phyloP scores from a whole-genome alignment of 2,888 invertebrate species.

The Acrocyrtus sp. region DNA sequence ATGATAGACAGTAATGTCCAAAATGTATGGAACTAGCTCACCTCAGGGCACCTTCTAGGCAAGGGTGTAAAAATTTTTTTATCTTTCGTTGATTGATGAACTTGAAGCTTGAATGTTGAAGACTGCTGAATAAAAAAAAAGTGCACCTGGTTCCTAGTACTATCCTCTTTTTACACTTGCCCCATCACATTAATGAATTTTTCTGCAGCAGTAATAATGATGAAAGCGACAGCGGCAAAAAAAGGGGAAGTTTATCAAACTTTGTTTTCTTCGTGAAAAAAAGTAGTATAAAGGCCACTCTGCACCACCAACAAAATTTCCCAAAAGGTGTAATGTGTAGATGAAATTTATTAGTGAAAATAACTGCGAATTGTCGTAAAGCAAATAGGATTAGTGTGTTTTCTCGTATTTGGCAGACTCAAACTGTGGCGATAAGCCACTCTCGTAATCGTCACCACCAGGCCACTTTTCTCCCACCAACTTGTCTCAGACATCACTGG shows the following conservation, averaged over 20 bases:
- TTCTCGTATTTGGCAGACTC: constrained; percentile 23
- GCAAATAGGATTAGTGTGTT: constrained; percentile 39
- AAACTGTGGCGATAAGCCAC: too few species aligned
- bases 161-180: too few species aligned
- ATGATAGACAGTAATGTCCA: constrained; percentile 40
- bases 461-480: constrained; percentile 7
- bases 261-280: too few species aligned
- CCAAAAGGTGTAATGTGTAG: constrained; percentile 7
- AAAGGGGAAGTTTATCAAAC: too few species aligned
- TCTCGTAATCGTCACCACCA: too few species aligned
- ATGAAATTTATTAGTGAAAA: constrained; percentile 29
- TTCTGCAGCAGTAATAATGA: too few species aligned
- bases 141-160: constrained; percentile 37
- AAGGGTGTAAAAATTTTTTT: constrained; percentile 38
- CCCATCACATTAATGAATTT: too few species aligned
- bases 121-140: constrained; percentile 16
- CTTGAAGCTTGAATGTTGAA: constrained; percentile 25
- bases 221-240: too few species aligned
- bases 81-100: too few species aligned
- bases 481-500: constrained; percentile 4
- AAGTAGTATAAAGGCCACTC: too few species aligned
- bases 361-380: constrained; percentile 30
- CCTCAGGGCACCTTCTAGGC: constrained; percentile 15
- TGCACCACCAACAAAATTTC: too few species aligned
- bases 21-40: constrained; percentile 10